These are phyloP conservation scores for Pteronotus mesoamericanus DNA, from an alignment of 2,797 vertebrate species.

Conservation along the genomic window DNA sequence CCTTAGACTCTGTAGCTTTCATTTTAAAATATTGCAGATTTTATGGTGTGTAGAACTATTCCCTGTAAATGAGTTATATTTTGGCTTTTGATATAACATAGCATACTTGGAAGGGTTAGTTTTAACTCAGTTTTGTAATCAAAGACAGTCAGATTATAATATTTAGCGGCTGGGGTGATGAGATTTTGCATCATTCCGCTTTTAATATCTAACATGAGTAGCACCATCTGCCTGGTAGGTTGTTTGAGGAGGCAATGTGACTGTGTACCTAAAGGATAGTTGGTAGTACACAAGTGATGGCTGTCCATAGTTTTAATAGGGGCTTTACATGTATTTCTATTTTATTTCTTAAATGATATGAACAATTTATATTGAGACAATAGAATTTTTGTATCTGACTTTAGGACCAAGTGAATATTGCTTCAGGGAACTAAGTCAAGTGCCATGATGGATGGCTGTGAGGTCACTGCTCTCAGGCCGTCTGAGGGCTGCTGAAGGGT, in stretches of 20 bases:
- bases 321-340: neutral
- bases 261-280: neutral
- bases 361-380: neutral
- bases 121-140: neutral
- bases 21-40: neutral
- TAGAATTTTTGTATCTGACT: neutral
- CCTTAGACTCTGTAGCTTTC: neutral
- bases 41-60: neutral
- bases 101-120: neutral
- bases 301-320: neutral
- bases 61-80: neutral
- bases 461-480: neutral
- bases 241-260: neutral
- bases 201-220: neutral
- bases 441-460: neutral
- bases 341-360: neutral
- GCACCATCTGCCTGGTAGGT: neutral
- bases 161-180: neutral
- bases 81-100: neutral
- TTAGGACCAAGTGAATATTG: neutral
- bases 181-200: neutral
- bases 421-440: neutral
- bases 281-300: neutral
- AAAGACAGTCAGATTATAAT: neutral
- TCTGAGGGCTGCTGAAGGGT: accelerated